phyloP scores from a whole-genome alignment of 2,888 invertebrate genomes.

The Chrysopilus asiliformis region DNA sequence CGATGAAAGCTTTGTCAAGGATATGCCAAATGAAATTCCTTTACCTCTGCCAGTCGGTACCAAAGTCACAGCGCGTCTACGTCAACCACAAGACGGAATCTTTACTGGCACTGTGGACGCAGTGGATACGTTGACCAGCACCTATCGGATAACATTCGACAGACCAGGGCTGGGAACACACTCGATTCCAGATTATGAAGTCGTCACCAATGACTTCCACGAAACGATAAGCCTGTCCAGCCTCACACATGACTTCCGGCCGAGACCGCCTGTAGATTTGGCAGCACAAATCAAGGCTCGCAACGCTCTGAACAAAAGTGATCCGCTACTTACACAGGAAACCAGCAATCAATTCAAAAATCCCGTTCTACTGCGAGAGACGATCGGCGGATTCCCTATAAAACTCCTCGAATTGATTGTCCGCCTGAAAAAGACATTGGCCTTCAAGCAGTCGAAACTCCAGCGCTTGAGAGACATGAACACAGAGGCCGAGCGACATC shows the following conservation, averaged over 20 bases:
- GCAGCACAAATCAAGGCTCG: constrained; percentile 19
- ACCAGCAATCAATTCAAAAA: constrained; percentile 37
- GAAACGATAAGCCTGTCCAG: constrained; percentile 80
- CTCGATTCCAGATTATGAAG: constrained; percentile 93
- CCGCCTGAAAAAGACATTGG: constrained; percentile 70
- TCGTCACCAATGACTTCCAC: constrained; percentile 80
- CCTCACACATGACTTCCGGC: constrained; percentile 67
- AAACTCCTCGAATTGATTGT: constrained; percentile 77
- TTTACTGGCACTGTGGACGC: constrained; percentile 92
- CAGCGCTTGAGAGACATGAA: constrained; percentile 74
- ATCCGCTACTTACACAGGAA: constrained; percentile 52
- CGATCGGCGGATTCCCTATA: constrained; percentile 69
- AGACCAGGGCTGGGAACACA: constrained; percentile 84
- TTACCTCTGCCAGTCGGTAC: constrained; percentile 89
- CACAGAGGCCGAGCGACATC: constrained; percentile 74
- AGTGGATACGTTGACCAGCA: constrained; percentile 86
- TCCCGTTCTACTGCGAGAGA: constrained; percentile 26
- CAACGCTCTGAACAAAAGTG: constrained; percentile 41
- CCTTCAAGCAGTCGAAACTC: constrained; percentile 69
- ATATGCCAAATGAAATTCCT: constrained; percentile 88
- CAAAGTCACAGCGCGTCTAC: constrained; percentile 78
- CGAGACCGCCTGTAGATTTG: constrained; percentile 46
- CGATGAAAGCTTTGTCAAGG: constrained; percentile 64
- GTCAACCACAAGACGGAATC: constrained; percentile 89
- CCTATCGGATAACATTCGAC: constrained; percentile 91